Conservation (phyloP, 2,113 vertebrate genomes). For the Geococcyx californianus region DNA sequence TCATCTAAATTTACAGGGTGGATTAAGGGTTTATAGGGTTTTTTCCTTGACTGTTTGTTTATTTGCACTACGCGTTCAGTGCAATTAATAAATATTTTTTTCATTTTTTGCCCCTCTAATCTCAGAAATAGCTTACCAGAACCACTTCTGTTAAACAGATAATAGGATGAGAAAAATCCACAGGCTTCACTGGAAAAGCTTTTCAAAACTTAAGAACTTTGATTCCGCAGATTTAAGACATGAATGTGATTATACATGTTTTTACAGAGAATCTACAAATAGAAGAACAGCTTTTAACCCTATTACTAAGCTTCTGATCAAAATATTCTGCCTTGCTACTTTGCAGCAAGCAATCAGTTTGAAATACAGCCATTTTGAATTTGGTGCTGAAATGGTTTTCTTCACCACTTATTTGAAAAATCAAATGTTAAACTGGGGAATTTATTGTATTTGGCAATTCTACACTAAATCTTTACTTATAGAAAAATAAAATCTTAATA, state of each 20-base stretch:
- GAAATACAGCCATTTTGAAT: slow-evolving; percentile 17
- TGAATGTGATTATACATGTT: not conserved
- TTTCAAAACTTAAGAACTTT: not conserved
- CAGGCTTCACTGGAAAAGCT: not conserved
- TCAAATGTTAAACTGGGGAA: not conserved
- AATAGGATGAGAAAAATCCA: not conserved
- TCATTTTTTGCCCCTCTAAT: not conserved
- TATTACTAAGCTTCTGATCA: not conserved
- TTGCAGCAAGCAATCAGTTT: not conserved
- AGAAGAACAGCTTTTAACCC: not conserved
- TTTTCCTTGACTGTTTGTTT: not conserved
- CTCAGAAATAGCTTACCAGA: not conserved
- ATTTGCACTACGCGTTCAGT: not conserved
- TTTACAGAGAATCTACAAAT: not conserved
- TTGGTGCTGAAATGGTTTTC: not conserved
- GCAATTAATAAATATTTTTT: not conserved
- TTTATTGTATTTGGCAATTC: not conserved
- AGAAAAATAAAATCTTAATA: not conserved
- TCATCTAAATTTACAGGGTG: not conserved
- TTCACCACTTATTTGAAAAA: not conserved
- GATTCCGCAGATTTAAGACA: not conserved
- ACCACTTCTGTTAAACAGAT: not conserved
- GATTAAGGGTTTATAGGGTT: not conserved
- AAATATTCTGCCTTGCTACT: not conserved
- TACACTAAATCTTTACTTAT: not conserved